Evolutionary conservation across 2,888 invertebrate genomes (phyloP), one percentile per base, ranked within the genome.

Genomic region (Helobdella robusta): DNA sequence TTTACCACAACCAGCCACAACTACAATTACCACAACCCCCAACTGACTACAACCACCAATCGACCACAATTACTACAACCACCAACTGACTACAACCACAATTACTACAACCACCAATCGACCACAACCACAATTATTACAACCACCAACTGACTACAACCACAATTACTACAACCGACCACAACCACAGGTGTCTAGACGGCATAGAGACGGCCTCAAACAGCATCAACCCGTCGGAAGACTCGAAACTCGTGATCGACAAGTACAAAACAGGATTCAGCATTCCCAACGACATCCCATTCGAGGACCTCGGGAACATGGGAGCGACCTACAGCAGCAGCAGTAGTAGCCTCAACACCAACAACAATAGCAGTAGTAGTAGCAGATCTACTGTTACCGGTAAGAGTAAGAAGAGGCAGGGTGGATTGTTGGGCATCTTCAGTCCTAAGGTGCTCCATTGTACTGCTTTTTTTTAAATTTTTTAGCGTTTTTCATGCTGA

Each of bases 201-300:
- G 56, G 56, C 3, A 2, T 56, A 1, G 8, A 6, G 3, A 30
- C 56, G n/a, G 11, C 56, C 1, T 28, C 56, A 2, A 1, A 20
- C n/a, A 56, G n/a, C 5, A 56, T 63, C 34, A 32, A 63, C 34
- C 50, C 34, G 1, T 11, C 30, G 34, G 75, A 89, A 87, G 93
- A 93, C 82, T 87, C 88, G 70, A 82, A 85, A 76, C 77, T 89
- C 78, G 91, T 93, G 64, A 88, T 93, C 82, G 92, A 92, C 76
- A 87, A 89, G 81, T 93, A 90, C 82, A 93, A 95, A 80, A 93
- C 94, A 18, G 98, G 95, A 50, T 95, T 94, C 80, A 85, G 86
- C 69, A 91, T 91, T 18, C 97, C 97, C 1, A 87, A 86, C 65
- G 94, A 95, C 81, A 87, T 91, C 80, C 89, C 89, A 28, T 97